Base-by-base conservation (phyloP, 2,888 invertebrate species). In the Elmis aenea region DNA sequence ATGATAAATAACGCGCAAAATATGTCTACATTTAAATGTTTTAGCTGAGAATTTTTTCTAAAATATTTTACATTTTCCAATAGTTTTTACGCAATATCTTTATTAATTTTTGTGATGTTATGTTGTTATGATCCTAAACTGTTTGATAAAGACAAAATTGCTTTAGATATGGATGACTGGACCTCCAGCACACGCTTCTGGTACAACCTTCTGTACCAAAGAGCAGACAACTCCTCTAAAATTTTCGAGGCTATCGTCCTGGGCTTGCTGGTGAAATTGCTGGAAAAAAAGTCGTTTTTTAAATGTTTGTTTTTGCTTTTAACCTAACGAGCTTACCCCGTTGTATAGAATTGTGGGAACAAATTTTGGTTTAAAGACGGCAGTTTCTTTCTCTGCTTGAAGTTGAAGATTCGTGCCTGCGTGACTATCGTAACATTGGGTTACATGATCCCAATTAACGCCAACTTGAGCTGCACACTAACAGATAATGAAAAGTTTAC, bases 331-430 rank as follows among this genome's bases (percentile, higher is more conserved):
- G 54, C 67, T 65, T 66, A 77, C 77, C 50, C 64, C 66, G 45
- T 74, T 61, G 21, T 73, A 57, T 10, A 72, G 62, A 29, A 76
- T 58, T 0, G 76, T 74, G 0, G 77, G 77, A 34, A 78, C 62
- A 51, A 73, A 76, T 34, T 54, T 60, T 1, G 73, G 75, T 1
- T 46, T 48, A 9, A 72, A 50, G 4, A 48, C 50, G 1, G 57
- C 59, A 0, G 77, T 77, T 22, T 62, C 52, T 27, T 61, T 51
- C 58, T 77, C 76, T 0, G 75, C 72, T 15, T 61, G 46, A 1
- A 76, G 57, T 48, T 76, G 77, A 33, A 74, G 49, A 0, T 51
- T 23, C 1, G 55, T 62, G 1, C 77, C 77, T 34, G 59, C 52
- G 1, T 53, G 51, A 0, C 67, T 66, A 33, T 48, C 55, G 46